A percentile compares a stretch with the other conserved stretches of the same genome.
Conservation (phyloP, 2,797 vertebrate genomes). For the Tokudaia tokunoshimensis region DNA sequence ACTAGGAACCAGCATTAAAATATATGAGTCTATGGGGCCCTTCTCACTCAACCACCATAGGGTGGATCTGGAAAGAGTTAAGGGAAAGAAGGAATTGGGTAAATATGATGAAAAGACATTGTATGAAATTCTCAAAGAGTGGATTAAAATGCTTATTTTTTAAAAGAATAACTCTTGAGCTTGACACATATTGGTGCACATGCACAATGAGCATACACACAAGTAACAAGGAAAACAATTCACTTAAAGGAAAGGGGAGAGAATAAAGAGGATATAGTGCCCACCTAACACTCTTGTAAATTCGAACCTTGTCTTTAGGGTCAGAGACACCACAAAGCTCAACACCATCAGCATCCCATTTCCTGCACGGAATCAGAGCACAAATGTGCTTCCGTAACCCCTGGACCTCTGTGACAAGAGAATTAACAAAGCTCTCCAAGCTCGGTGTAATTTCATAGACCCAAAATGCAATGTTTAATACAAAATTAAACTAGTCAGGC, state of each 20-base stretch:
- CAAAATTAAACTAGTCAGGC: neutral
- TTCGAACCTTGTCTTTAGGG: conserved; percentile 35
- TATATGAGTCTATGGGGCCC: neutral
- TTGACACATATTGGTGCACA: neutral
- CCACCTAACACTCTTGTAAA: conserved; percentile 45
- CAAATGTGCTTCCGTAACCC: neutral
- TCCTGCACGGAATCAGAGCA: neutral
- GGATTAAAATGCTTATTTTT: neutral
- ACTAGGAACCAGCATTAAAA: neutral
- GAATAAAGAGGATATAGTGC: neutral
- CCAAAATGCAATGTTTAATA: neutral
- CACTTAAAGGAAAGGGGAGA: neutral
- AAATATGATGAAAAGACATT: neutral
- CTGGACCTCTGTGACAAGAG: neutral
- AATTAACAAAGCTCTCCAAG: neutral
- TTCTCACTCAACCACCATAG: neutral
- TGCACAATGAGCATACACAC: neutral
- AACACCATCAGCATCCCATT: neutral
- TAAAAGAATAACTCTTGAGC: neutral
- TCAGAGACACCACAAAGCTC: neutral
- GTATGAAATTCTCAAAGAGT: neutral
- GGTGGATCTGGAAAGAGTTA: neutral
- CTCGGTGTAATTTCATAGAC: conserved; percentile 32
- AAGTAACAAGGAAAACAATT: conserved; percentile 1
- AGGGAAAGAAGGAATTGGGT: neutral